Evolutionary conservation across 92 coral and sea anemone species (phyloP), one percentile per base, ranked within the genome.

Genomic region (Parazoanthus darwini): DNA sequence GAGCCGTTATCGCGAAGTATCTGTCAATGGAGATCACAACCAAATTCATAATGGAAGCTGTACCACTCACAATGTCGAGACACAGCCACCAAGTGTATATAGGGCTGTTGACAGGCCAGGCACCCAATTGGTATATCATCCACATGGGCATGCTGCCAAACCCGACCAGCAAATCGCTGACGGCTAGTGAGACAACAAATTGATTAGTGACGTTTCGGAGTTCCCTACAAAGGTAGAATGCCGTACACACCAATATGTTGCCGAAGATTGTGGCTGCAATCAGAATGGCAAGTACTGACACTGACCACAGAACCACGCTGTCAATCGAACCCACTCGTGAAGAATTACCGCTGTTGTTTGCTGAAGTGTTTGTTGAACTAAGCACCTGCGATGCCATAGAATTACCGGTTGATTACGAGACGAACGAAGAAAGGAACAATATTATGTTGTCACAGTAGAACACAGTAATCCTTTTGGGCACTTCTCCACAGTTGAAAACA

Each of bases 91-190:
- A 59, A 1, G 90, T 85, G 74, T 95, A 95, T 37, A 93, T 63
- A 26, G 86, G 88, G 33, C 82, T 56, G 78, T 86, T 58, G 59
- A 66, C n/a, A 2, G 96, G 98, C 93, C 98, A 90, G 22, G 86
- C 83, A 33, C 87, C 75, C 22, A 92, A 43, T 23, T 93, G 86
- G 23, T 80, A 90, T 4, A 89, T 88, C 29, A 95, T 86, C 98
- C 98, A 95, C 74, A 95, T 86, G 1, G 98, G 98, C 96, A 95
- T 95, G 70, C 93, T 93, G 0, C 91, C 93, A 78, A 95, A 95
- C 3, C 96, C 98, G 14, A 95, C 98, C n/a, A 95, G 89, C 85
- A 95, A 75, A 84, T 95, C 98, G 0, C 96, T 95, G 16, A 95
- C 90, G 14, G 98, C 93, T 29, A 95, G 76, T 14, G 96, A 93